Conservation (phyloP, 1,140 invertebrate species). For the Luehdorfia chinensis region DNA sequence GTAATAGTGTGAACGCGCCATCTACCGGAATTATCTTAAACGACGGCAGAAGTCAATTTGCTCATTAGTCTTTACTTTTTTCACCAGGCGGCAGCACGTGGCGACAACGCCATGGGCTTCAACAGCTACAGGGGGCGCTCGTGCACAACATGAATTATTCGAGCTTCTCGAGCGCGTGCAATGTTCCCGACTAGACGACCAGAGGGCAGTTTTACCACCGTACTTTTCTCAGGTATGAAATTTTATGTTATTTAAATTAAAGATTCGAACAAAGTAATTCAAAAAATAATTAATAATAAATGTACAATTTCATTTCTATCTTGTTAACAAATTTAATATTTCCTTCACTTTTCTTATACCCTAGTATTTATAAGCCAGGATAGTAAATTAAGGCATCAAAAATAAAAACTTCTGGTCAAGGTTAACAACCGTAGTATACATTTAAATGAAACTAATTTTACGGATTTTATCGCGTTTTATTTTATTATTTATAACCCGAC, state of each 20-base stretch:
- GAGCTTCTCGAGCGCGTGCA: slow-evolving; percentile 94
- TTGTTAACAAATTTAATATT: no score
- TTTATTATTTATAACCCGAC: no score
- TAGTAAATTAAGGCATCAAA: no score
- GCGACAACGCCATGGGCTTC: slow-evolving; percentile 73
- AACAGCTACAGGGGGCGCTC: slow-evolving; percentile 69
- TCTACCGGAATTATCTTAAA: slow-evolving; percentile 22
- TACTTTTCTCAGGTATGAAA: slow-evolving; percentile 90
- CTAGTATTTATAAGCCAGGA: no score
- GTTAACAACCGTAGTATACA: no score
- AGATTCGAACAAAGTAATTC: no score
- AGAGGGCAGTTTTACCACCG: slow-evolving; percentile 92
- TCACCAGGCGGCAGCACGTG: slow-evolving; percentile 73
- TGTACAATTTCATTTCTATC: no score
- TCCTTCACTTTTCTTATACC: no score
- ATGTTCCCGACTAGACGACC: slow-evolving; percentile 94
- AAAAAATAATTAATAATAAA: no score
- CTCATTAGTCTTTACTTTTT: slow-evolving; percentile 32
- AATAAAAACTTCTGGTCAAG: no score
- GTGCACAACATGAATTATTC: slow-evolving; percentile 89
- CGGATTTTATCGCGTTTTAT: no score
- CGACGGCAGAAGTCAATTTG: not conserved
- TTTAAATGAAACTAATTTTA: no score
- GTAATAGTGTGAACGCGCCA: slow-evolving; percentile 23
- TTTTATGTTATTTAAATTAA: not conserved